Evolutionary conservation across 2,113 vertebrate genomes (phyloP).

Genomic region (Semicossyphus pulcher): DNA sequence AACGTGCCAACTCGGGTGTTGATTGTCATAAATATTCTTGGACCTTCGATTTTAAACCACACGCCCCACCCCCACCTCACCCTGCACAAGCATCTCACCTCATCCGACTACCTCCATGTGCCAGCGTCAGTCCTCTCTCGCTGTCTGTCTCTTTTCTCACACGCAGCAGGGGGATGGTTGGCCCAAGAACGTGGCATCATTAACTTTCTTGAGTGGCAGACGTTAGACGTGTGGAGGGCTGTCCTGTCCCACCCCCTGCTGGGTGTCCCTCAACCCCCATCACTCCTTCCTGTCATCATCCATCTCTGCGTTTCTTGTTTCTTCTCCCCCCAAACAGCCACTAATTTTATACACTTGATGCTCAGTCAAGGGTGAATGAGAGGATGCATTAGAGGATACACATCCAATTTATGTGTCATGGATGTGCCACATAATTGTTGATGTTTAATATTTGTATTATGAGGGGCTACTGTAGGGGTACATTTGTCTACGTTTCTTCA

Average conservation of each 20-base stretch:
- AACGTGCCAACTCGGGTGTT: conserved; percentile 83
- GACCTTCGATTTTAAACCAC: conserved; percentile 38
- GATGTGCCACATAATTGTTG: conserved; percentile 8
- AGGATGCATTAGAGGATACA: conserved; percentile 26
- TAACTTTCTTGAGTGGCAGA: conserved; percentile 88
- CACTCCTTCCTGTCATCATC: conserved; percentile 68
- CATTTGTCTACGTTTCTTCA: conserved; percentile 5
- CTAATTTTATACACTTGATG: conserved; percentile 66
- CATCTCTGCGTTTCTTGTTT: conserved; percentile 26
- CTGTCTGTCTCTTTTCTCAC: conserved; percentile 41
- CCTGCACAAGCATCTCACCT: conserved; percentile 56
- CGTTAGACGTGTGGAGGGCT: conserved; percentile 84
- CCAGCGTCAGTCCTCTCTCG: conserved; percentile 41
- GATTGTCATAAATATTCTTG: conserved; percentile 90
- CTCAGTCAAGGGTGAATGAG: conserved; percentile 65
- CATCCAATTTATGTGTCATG: conserved; percentile 9
- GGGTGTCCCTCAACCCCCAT: conserved; percentile 75
- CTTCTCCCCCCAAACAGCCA: conserved; percentile 34
- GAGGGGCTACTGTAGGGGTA: neutral
- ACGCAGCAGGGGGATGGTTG: conserved; percentile 67
- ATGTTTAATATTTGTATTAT: neutral
- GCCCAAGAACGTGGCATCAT: conserved; percentile 80
- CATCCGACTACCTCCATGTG: conserved; percentile 59
- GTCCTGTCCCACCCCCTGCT: conserved; percentile 79
- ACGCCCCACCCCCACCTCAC: conserved; percentile 1